Evolutionary conservation across 2,888 invertebrate genomes (phyloP).

Genomic region (Trachelus troglodyta): DNA sequence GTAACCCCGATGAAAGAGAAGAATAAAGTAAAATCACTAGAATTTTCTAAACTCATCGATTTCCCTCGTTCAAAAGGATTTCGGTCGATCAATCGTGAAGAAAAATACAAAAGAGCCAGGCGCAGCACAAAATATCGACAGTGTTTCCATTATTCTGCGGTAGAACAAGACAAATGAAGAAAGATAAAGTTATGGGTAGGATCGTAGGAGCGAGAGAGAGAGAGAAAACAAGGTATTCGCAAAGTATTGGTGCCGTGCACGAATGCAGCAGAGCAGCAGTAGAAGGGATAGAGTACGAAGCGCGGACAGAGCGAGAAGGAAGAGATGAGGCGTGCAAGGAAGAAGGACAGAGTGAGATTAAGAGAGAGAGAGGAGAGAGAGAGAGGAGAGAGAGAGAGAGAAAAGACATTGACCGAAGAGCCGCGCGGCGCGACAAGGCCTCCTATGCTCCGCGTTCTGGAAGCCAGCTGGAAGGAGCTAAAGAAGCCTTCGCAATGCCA

Average conservation of each 20-base stretch:
- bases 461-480: constrained; percentile 56
- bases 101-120: neutral
- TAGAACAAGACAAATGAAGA: neutral
- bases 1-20: neutral
- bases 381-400: constrained; percentile 33
- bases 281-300: constrained; percentile 27
- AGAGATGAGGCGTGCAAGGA: constrained; percentile 21
- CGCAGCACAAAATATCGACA: neutral
- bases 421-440: constrained; percentile 56
- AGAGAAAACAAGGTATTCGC: constrained; percentile 5
- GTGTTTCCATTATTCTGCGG: neutral
- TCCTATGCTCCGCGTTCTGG: constrained; percentile 28
- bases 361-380: constrained; percentile 20
- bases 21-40: neutral
- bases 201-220: constrained; percentile 13
- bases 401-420: constrained; percentile 64
- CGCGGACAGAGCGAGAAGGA: constrained; percentile 24
- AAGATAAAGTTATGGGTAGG: neutral
- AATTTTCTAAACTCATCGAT: neutral
- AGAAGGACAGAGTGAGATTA: constrained; percentile 23
- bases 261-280: constrained; percentile 38
- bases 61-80: neutral
- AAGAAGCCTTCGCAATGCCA: constrained; percentile 12
- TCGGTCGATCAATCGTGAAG: neutral
- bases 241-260: constrained; percentile 31